Conservation (phyloP, 2,797 vertebrate genomes). For the Sebastes flavidus region DNA sequence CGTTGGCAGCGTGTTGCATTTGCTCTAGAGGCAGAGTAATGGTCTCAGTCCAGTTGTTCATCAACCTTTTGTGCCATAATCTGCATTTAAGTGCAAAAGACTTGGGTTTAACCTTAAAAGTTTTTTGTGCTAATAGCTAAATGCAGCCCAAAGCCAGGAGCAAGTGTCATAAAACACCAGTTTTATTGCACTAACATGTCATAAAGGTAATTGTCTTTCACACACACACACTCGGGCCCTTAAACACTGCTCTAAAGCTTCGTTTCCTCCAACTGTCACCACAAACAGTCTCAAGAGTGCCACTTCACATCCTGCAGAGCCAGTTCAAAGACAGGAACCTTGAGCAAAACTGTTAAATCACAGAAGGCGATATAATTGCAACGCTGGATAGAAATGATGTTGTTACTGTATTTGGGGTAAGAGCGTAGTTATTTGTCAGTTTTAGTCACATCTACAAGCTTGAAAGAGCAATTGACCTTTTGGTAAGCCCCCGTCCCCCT, state of each 20-base stretch:
- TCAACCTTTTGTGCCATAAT: slow-evolving; percentile 43
- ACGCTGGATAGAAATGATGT: background rate
- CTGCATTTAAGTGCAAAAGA: slow-evolving; percentile 35
- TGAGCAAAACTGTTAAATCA: slow-evolving; percentile 50
- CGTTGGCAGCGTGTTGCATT: background rate
- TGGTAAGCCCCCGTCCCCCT: background rate
- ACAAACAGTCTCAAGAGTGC: slow-evolving; percentile 48
- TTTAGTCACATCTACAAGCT: background rate
- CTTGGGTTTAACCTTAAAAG: slow-evolving; percentile 53
- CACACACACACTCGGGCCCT: slow-evolving; percentile 15
- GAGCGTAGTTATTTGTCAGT: background rate
- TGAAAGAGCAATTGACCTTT: background rate
- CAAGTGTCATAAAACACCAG: slow-evolving; percentile 51
- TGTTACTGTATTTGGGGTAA: background rate
- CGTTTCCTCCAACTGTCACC: slow-evolving; percentile 31
- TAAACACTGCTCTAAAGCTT: slow-evolving; percentile 46
- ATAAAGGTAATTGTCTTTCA: slow-evolving; percentile 60
- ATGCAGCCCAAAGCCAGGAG: slow-evolving; percentile 46
- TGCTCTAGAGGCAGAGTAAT: slow-evolving; percentile 24
- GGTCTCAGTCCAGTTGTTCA: slow-evolving; percentile 35
- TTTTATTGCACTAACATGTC: slow-evolving; percentile 70
- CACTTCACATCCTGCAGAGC: slow-evolving; percentile 31
- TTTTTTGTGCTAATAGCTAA: slow-evolving; percentile 44
- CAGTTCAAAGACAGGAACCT: slow-evolving; percentile 26
- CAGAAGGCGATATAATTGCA: slow-evolving; percentile 4